Conservation (phyloP, 2,797 vertebrate genomes). For the Cryptoprocta ferox region DNA sequence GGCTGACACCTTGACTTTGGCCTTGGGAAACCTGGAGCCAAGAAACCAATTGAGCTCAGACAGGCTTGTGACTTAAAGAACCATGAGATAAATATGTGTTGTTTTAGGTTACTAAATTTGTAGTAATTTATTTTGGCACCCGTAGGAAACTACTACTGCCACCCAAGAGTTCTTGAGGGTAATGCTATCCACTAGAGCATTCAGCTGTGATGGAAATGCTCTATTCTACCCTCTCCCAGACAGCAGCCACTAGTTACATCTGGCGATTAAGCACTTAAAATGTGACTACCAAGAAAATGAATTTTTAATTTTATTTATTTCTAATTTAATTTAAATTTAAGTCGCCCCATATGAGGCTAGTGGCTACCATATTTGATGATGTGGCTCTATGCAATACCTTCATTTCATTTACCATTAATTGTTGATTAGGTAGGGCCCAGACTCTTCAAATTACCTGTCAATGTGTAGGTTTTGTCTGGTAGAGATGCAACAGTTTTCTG, state of each 20-base stretch:
- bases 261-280: background rate
- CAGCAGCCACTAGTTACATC: no score
- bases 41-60: background rate
- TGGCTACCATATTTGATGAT: background rate
- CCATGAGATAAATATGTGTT: background rate
- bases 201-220: rapidly evolving
- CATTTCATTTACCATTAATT: background rate
- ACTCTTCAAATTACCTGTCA: background rate
- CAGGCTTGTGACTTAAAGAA: background rate
- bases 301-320: background rate
- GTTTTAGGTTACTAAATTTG: background rate
- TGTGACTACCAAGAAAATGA: background rate
- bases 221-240: background rate
- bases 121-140: background rate
- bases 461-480: background rate
- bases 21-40: background rate
- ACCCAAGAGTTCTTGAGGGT: background rate
- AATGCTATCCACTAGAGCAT: no score
- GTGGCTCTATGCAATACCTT: background rate
- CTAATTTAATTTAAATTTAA: slow-evolving; percentile 1
- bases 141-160: background rate
- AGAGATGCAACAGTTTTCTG: background rate
- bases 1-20: background rate
- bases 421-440: background rate
- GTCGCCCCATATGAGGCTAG: background rate